Evolutionary conservation across 1,140 invertebrate species (phyloP).

Genomic region (Hypsibius dujardini): DNA sequence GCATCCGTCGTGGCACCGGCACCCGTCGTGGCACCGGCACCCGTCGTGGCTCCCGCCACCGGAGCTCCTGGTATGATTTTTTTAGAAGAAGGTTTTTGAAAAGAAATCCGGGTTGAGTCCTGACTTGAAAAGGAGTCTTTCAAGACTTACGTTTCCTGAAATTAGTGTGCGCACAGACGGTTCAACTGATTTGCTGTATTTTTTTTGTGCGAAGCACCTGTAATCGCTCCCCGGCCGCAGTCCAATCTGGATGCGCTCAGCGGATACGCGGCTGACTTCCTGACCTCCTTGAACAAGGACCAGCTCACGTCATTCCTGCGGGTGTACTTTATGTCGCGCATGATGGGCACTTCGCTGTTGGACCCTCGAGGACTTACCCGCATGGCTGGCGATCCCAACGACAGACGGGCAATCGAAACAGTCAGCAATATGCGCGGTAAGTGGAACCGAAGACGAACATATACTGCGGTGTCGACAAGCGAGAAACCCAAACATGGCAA

Average conservation of each 20-base stretch:
- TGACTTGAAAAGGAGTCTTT: not conserved
- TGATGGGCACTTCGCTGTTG: conserved; percentile 5
- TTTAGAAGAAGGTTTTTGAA: too few species aligned
- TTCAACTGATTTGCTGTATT: not conserved
- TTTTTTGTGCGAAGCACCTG: too few species aligned
- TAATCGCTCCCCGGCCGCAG: not conserved
- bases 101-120: not conserved
- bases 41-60: not conserved
- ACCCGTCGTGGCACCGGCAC: not conserved
- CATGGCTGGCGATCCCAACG: not conserved
- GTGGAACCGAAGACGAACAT: too few species aligned
- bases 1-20: not conserved
- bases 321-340: conserved; percentile 9
- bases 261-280: conserved; percentile 5
- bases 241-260: not conserved
- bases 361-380: not conserved
- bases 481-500: too few species aligned
- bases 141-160: too few species aligned
- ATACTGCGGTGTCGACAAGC: too few species aligned
- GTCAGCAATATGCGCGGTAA: not conserved
- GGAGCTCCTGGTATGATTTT: not conserved
- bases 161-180: not conserved
- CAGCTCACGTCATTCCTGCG: conserved; percentile 7
- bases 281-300: not conserved
- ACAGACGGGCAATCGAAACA: conserved; percentile 1